Conservation (phyloP, 2,113 vertebrate genomes). For the Hippocampus barbouri region DNA sequence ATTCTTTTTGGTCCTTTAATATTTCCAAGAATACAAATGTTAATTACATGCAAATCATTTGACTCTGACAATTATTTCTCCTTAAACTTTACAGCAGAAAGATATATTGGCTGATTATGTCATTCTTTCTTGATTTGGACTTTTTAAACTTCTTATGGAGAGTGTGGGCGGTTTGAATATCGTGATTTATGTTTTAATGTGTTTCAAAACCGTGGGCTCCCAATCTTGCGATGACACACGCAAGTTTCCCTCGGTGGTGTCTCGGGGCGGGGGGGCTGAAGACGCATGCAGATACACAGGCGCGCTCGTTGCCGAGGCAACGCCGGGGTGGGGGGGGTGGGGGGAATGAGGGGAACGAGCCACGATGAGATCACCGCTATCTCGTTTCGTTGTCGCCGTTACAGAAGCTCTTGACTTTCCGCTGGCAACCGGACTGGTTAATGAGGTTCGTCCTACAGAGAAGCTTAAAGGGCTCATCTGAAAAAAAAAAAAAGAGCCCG, state of each 20-base stretch:
- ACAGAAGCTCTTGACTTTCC: conserved; percentile 54
- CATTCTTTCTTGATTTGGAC: too few species aligned
- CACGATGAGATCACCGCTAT: conserved; percentile 74
- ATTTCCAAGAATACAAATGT: too few species aligned
- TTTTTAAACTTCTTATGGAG: too few species aligned
- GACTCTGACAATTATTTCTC: too few species aligned
- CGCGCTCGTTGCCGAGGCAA: conserved; percentile 69
- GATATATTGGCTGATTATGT: too few species aligned
- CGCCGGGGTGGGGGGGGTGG: conserved; percentile 58
- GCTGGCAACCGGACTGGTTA: conserved; percentile 42
- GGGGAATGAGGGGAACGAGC: conserved; percentile 62
- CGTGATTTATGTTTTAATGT: too few species aligned
- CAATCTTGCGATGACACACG: conserved; percentile 70
- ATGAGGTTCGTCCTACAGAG: conserved; percentile 46
- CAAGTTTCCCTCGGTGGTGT: conserved; percentile 64
- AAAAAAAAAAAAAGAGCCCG: neutral
- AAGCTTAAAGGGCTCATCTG: conserved; percentile 24
- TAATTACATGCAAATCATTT: too few species aligned
- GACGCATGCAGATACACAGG: conserved; percentile 43
- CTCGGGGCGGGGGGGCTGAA: conserved; percentile 35
- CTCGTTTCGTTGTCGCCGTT: conserved; percentile 65
- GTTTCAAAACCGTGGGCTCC: conserved; percentile 56
- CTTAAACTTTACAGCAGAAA: too few species aligned
- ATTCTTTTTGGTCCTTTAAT: too few species aligned
- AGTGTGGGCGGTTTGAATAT: too few species aligned